A percentile compares a stretch with the other conserved stretches of the same genome.
Evolutionary conservation across 2,113 vertebrate species (phyloP).

Genomic region (Paratilapia polleni): DNA sequence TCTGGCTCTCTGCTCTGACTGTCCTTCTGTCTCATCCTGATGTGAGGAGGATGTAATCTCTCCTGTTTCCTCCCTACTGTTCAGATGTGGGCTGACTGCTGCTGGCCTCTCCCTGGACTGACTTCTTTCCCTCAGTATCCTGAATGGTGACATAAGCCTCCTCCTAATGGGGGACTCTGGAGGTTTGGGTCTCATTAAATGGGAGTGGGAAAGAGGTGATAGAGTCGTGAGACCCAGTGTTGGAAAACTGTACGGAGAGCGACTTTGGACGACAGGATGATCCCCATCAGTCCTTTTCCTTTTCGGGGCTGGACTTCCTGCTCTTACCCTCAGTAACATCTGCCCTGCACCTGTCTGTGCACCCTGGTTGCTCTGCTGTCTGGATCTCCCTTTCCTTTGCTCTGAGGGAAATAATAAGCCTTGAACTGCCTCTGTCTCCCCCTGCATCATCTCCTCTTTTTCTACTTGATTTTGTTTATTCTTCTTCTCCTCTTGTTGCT

Average conservation of each 20-base stretch:
- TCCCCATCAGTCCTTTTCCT: neutral
- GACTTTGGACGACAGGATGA: neutral
- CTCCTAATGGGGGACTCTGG: slow-evolving; percentile 73
- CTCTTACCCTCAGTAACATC: neutral
- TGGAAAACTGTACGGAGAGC: neutral
- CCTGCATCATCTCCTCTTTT: neutral
- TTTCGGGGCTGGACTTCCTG: slow-evolving; percentile 11
- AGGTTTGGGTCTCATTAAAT: slow-evolving; percentile 50
- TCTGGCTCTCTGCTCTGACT: slow-evolving; percentile 63
- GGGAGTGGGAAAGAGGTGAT: neutral
- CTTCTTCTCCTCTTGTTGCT: neutral
- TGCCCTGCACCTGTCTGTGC: slow-evolving; percentile 9
- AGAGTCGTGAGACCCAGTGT: neutral
- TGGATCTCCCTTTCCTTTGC: slow-evolving; percentile 26
- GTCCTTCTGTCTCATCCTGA: slow-evolving; percentile 65
- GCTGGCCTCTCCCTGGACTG: slow-evolving; percentile 83
- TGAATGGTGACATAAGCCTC: slow-evolving; percentile 78
- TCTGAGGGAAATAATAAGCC: neutral
- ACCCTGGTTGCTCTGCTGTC: neutral
- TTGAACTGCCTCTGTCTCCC: slow-evolving; percentile 24
- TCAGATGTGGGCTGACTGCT: slow-evolving; percentile 1
- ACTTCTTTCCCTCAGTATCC: slow-evolving; percentile 85
- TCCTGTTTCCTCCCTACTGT: slow-evolving; percentile 25
- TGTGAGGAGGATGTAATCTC: slow-evolving; percentile 17
- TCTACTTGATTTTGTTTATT: too few relatives aligned